Base-by-base conservation (phyloP, 2,888 invertebrate genomes). In the Lydus trimaculatus region DNA sequence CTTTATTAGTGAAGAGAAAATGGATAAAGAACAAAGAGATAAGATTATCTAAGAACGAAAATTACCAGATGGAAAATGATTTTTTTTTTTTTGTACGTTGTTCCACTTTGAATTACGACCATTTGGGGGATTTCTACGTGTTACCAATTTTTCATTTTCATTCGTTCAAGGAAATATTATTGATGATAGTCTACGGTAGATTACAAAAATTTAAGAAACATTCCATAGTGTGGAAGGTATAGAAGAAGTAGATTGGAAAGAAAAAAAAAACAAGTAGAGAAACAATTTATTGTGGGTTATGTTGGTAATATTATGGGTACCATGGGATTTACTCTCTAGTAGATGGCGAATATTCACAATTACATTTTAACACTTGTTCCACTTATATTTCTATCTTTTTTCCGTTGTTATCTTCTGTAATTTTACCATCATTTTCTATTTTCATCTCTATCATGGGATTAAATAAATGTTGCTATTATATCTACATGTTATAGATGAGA, bases 121-220 rank as follows among this genome's bases (percentile, higher is more conserved):
- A 48, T 48, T 48, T 48, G 20, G 48, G 48, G 48, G 48, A 48
- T 48, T 48, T 48, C 20, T 48, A 48, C 48, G 48, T 20, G 48
- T 48, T 48, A 13, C 20, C 48, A 20, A 20, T 48, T 48, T 48
- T 48, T 48, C 48, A 48, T 36, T 36, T 36, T 36, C 36, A 36
- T 36, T 20, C 48, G 0, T 33, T 33, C 43, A 43, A 48, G 7
- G 4, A 48, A 11, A 20, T 48, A 48, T 48, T 48, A 48, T 48
- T 23, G 20, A 20, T 48, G 20, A 48, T 23, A 20, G 17, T 20
- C 1, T 20, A 48, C 9, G 48, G 23, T 9, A 1, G 20, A 11
- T n/a, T n/a, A n/a, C n/a, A n/a, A n/a, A n/a, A n/a, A n/a, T n/a
- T n/a, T n/a, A n/a, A 36, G 36, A 36, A 36, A 15, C 15, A 36